Percentiles rank a stretch among this genome's conserved stretches.
These are phyloP conservation scores for Gortyna flavago DNA, from an alignment of 2,888 invertebrate species.

Conservation along the genomic window DNA sequence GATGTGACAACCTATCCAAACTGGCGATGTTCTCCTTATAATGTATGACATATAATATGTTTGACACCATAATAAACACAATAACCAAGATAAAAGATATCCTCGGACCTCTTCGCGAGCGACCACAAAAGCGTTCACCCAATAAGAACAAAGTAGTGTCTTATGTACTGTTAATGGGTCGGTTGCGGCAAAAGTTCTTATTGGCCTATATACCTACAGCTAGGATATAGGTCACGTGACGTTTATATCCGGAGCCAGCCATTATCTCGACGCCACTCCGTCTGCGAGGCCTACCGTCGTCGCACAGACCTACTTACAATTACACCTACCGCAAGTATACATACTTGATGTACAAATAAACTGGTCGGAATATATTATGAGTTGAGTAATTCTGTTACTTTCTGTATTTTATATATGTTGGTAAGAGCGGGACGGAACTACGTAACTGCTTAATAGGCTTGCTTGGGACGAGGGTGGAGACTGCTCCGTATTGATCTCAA, in stretches of 20 bases:
- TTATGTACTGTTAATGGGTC: constrained; percentile 45
- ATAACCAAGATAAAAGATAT: constrained; percentile 34
- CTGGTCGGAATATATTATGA: constrained; percentile 53
- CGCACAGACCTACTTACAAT: constrained; percentile 48
- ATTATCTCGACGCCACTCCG: constrained; percentile 78
- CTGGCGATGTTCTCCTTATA: constrained; percentile 4
- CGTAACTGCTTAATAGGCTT: constrained; percentile 67
- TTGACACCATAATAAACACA: constrained; percentile 8
- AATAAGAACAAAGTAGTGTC: constrained; percentile 50
- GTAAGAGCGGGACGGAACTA: constrained; percentile 69
- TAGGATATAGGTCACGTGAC: constrained; percentile 69
- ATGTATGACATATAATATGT: constrained; percentile 6
- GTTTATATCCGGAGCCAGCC: constrained; percentile 65
- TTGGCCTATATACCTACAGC: constrained; percentile 57
- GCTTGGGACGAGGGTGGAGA: constrained; percentile 76
- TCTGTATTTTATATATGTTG: constrained; percentile 57
- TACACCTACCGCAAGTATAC: constrained; percentile 44
- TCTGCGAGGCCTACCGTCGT: constrained; percentile 70
- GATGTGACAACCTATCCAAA: constrained; percentile 20
- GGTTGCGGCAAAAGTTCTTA: constrained; percentile 57
- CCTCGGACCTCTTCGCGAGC: not conserved
- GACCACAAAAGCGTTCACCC: constrained; percentile 36
- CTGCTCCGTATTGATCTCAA: constrained; percentile 85
- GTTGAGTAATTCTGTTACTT: constrained; percentile 59
- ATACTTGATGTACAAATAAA: constrained; percentile 54